Percentiles rank a stretch among this genome's conserved stretches.
phyloP scores from a whole-genome alignment of 1,140 invertebrate genomes.

The Gonatopus flavifemur region DNA sequence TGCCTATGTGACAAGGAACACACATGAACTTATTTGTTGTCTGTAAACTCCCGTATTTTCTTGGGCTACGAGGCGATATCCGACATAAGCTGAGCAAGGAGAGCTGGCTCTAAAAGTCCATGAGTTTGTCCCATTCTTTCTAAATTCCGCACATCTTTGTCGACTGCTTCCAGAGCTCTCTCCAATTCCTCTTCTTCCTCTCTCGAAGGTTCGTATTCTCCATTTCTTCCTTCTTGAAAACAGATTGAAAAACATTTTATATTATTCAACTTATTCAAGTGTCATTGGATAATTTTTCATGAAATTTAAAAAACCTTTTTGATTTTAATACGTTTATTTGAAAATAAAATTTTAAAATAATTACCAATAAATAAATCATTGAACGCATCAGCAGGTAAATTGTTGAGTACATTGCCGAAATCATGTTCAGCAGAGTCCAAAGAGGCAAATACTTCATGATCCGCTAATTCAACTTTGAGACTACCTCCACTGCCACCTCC shows the following conservation, averaged over 20 bases:
- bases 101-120: constrained; percentile 58
- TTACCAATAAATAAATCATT: constrained; percentile 83
- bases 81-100: constrained; percentile 57
- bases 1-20: constrained; percentile 38
- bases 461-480: constrained; percentile 51
- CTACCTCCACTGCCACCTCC: constrained; percentile 46
- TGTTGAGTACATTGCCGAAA: constrained; percentile 85
- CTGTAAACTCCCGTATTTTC: constrained; percentile 21
- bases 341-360: constrained; percentile 30
- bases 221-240: constrained; percentile 69
- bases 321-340: no score
- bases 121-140: constrained; percentile 71
- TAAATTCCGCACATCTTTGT: constrained; percentile 75
- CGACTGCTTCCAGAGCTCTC: constrained; percentile 78
- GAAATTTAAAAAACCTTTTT: background rate
- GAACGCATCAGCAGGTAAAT: constrained; percentile 88
- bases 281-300: constrained; percentile 1
- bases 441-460: constrained; percentile 58
- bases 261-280: background rate
- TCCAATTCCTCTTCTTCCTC: constrained; percentile 84
- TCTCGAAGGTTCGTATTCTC: constrained; percentile 70
- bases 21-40: constrained; percentile 29
- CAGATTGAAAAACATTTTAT: constrained; percentile 10
- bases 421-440: constrained; percentile 79
- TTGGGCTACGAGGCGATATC: constrained; percentile 57